Percentiles rank a stretch among this genome's conserved stretches.
These are phyloP conservation scores for Ispidina picta DNA, from an alignment of 2,797 vertebrate genomes.

Conservation along the genomic window DNA sequence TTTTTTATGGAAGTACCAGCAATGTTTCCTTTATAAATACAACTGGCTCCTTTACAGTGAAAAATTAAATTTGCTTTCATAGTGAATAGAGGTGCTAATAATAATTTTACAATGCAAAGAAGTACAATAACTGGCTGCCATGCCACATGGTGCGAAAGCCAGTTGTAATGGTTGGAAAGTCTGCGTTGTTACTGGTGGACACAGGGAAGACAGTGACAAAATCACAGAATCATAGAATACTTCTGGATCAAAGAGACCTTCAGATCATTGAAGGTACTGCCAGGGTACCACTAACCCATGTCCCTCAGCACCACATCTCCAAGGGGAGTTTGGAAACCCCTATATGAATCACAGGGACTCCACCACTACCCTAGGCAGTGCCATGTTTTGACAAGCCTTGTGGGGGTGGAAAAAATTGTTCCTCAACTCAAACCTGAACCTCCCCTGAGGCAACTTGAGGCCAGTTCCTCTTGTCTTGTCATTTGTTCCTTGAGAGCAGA, in stretches of 20 bases:
- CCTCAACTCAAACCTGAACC: too few species aligned
- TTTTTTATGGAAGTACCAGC: conserved; percentile 72
- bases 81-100: conserved; percentile 76
- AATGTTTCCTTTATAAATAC: conserved; percentile 70
- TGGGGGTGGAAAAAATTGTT: too few species aligned
- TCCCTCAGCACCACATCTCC: neutral
- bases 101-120: conserved; percentile 75
- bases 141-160: neutral
- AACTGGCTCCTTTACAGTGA: conserved; percentile 61
- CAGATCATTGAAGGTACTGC: neutral
- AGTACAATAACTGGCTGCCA: conserved; percentile 50
- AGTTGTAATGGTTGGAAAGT: neutral
- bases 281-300: neutral
- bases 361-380: neutral
- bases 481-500: too few species aligned
- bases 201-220: neutral
- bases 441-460: too few species aligned
- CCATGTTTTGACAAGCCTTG: neutral
- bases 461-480: too few species aligned
- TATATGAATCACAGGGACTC: neutral
- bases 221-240: neutral
- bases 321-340: neutral
- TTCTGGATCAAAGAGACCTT: neutral
- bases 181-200: neutral
- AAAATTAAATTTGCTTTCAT: conserved; percentile 77